These are phyloP conservation scores for Ormia ochracea DNA, from an alignment of 2,888 invertebrate genomes.

Conservation along the genomic window DNA sequence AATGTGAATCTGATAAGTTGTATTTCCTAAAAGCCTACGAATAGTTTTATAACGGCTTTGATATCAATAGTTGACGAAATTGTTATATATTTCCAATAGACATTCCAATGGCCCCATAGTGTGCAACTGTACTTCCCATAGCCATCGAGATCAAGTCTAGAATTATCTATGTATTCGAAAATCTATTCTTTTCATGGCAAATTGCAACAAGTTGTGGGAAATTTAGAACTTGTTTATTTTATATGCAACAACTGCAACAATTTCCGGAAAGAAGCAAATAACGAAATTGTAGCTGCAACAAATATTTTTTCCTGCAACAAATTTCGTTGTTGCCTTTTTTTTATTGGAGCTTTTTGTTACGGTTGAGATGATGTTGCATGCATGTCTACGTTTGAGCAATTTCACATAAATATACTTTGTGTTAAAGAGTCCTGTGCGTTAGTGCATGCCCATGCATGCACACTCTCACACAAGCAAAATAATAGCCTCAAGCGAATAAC, in stretches of 20 bases:
- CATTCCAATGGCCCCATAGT: no score
- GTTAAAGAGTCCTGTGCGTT: neutral
- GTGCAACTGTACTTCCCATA: no score
- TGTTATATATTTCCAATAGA: no score
- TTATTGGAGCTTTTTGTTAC: neutral
- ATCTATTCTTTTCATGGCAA: neutral
- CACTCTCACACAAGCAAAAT: neutral
- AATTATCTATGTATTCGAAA: no score
- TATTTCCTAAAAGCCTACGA: no score
- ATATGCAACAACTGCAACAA: neutral
- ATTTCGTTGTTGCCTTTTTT: no score
- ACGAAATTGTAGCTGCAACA: neutral
- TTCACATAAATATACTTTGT: no score
- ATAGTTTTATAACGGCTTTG: no score
- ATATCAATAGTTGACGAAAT: no score
- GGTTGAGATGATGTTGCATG: neutral
- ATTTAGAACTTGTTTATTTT: neutral
- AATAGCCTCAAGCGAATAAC: conserved; percentile 31
- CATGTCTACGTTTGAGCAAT: no score
- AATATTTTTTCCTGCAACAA: neutral
- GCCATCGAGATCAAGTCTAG: no score
- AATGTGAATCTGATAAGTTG: no score
- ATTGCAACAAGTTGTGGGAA: conserved; percentile 17
- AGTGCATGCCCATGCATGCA: neutral
- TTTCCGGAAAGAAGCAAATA: neutral